These are phyloP conservation scores for Eremophila alpestris DNA, from an alignment of 2,797 vertebrate genomes.

Conservation along the genomic window DNA sequence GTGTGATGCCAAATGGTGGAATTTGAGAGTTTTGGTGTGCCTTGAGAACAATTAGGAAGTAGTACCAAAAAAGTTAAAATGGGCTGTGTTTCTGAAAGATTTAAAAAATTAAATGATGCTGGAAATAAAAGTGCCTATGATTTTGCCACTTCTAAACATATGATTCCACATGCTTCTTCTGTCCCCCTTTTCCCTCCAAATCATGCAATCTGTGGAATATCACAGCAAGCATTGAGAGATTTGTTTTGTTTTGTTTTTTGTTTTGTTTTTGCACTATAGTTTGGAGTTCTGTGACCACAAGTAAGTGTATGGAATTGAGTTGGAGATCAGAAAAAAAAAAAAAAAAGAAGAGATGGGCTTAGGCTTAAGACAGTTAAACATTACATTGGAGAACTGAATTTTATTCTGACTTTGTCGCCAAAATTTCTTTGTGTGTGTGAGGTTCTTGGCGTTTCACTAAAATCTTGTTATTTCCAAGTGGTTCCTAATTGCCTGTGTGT, in stretches of 20 bases:
- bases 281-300: not conserved
- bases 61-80: not conserved
- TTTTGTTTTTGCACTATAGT: not conserved
- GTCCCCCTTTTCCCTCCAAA: not conserved
- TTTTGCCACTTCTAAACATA: not conserved
- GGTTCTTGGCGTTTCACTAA: not conserved
- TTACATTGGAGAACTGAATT: not conserved
- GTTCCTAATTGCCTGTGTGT: not conserved
- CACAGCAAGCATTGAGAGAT: not conserved
- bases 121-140: not conserved
- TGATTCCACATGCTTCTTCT: not conserved
- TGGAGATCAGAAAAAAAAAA: not conserved
- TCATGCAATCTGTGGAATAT: not conserved
- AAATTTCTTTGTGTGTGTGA: not conserved
- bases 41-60: not conserved
- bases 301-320: not conserved
- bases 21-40: not conserved
- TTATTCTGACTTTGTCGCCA: not conserved
- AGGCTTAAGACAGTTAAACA: not conserved
- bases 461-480: not conserved
- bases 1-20: not conserved
- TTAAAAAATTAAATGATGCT: not conserved
- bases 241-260: not conserved
- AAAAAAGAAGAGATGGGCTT: not conserved
- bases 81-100: not conserved